Conservation (phyloP, 2,797 vertebrate genomes). For the Babyrousa celebensis region DNA sequence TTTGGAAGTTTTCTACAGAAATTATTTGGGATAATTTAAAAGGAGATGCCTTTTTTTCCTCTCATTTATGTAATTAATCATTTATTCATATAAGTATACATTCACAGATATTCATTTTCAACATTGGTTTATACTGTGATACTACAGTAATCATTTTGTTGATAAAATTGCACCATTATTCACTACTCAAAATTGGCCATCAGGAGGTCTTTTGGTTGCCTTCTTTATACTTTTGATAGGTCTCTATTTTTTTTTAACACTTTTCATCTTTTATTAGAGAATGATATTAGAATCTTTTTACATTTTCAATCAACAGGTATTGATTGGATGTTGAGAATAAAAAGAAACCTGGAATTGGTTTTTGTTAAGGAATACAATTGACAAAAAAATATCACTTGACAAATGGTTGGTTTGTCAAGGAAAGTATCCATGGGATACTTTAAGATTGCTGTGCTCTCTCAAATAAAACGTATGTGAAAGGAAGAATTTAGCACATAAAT, state of each 20-base stretch:
- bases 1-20: background rate
- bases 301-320: constrained; percentile 31
- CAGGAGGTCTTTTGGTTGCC: background rate
- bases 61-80: background rate
- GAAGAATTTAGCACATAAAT: background rate
- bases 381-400: background rate
- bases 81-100: background rate
- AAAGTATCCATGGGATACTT: background rate
- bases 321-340: background rate
- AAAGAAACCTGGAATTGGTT: background rate
- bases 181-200: background rate
- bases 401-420: background rate
- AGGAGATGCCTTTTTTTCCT: background rate
- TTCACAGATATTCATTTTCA: background rate
- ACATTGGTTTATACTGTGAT: background rate
- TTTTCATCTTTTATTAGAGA: background rate
- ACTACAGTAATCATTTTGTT: background rate
- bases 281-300: constrained; percentile 17
- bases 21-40: background rate
- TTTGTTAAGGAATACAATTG: constrained; percentile 3
- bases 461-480: constrained; percentile 31
- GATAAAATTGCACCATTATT: background rate
- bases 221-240: background rate
- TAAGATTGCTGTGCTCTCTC: background rate
- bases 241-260: background rate